These are phyloP conservation scores for Leuciscus idus DNA, from an alignment of 2,113 vertebrate genomes.

Conservation along the genomic window DNA sequence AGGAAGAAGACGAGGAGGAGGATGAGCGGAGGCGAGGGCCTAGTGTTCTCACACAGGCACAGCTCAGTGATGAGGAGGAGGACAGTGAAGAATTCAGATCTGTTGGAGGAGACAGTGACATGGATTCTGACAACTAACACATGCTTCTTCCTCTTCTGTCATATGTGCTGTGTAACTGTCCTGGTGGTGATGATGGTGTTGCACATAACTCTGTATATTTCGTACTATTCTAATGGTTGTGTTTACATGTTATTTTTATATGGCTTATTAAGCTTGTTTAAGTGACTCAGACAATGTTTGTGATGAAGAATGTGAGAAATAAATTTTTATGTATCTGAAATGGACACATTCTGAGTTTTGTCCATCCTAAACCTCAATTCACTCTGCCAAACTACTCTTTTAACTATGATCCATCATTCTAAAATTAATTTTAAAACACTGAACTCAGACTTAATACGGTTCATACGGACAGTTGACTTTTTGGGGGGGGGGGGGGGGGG, in stretches of 20 bases:
- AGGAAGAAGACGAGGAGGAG: constrained; percentile 84
- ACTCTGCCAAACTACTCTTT: too few relatives aligned
- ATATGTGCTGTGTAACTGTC: background rate
- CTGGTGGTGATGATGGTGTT: background rate
- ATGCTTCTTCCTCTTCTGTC: background rate
- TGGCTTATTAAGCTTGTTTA: background rate
- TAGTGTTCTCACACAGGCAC: constrained; percentile 91
- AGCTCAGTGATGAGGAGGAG: constrained; percentile 95
- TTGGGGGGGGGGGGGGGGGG: too few relatives aligned
- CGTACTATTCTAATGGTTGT: background rate
- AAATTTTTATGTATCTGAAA: background rate
- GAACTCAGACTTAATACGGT: background rate
- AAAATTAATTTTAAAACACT: background rate
- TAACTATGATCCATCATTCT: background rate
- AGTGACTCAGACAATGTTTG: background rate
- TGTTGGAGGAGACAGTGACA: constrained; percentile 91
- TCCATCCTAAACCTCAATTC: background rate
- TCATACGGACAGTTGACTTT: background rate
- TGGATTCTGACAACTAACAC: constrained; percentile 86
- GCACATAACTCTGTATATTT: constrained; percentile 37
- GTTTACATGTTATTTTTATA: constrained; percentile 34
- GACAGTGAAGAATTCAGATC: constrained; percentile 95
- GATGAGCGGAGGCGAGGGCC: constrained; percentile 88
- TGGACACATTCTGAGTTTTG: background rate
- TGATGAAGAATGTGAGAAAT: constrained; percentile 4